A percentile compares a stretch with the other conserved stretches of the same genome.
Evolutionary conservation across 2,888 invertebrate species (phyloP).

Genomic region (Tribolium freemani): DNA sequence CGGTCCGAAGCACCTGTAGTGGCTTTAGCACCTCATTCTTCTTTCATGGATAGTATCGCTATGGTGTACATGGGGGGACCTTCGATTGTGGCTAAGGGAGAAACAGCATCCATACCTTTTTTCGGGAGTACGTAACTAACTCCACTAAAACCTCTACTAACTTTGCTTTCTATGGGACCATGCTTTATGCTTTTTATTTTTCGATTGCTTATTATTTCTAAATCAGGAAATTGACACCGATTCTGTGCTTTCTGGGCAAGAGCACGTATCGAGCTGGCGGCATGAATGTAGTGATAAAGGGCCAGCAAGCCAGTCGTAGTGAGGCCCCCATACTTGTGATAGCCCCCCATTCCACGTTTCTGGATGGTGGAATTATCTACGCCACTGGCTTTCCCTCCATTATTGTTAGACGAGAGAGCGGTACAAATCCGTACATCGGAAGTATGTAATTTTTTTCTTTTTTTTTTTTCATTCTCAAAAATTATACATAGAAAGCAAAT

Average conservation of each 20-base stretch:
- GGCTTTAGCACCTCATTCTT: slow-evolving; percentile 91
- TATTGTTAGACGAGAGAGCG: slow-evolving; percentile 86
- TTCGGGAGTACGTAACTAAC: slow-evolving; percentile 83
- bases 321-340: slow-evolving; percentile 90
- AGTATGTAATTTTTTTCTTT: slow-evolving; percentile 74
- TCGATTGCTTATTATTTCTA: slow-evolving; percentile 17
- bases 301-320: slow-evolving; percentile 79
- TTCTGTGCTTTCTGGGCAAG: slow-evolving; percentile 82
- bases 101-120: slow-evolving; percentile 85
- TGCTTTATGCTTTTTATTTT: not conserved
- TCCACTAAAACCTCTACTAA: slow-evolving; percentile 20
- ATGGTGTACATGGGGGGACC: slow-evolving; percentile 88
- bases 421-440: slow-evolving; percentile 86
- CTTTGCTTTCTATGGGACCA: slow-evolving; percentile 38
- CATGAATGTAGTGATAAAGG: slow-evolving; percentile 83
- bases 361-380: slow-evolving; percentile 89
- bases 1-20: slow-evolving; percentile 84
- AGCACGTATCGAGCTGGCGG: slow-evolving; percentile 83
- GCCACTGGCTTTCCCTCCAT: slow-evolving; percentile 86
- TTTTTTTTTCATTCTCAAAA: not conserved
- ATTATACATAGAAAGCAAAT: slow-evolving; percentile 40
- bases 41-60: slow-evolving; percentile 90
- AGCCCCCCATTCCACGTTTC: slow-evolving; percentile 91
- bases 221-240: slow-evolving; percentile 73
- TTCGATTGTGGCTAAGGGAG: slow-evolving; percentile 91